Evolutionary conservation across 2,113 vertebrate genomes (phyloP).

Genomic region (Triplophysa dalaica): DNA sequence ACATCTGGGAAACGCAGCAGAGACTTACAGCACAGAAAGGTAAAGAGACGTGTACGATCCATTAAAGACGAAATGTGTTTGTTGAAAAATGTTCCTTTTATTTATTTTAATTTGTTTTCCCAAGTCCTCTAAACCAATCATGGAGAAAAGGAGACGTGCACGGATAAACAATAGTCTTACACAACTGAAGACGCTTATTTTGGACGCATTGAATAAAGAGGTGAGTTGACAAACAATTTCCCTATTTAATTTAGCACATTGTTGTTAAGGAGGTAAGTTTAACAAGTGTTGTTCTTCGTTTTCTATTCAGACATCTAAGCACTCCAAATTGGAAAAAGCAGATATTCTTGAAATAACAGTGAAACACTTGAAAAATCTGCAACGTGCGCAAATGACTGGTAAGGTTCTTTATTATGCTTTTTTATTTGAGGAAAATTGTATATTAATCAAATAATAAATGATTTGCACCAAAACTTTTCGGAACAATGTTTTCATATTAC

Average conservation of each 20-base stretch:
- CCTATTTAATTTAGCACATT: neutral
- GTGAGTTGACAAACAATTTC: conserved; percentile 71
- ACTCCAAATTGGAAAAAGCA: conserved; percentile 95
- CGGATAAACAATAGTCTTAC: conserved; percentile 88
- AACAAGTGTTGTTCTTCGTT: neutral
- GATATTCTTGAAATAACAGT: conserved; percentile 97
- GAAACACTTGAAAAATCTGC: conserved; percentile 90
- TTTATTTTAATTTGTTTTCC: neutral
- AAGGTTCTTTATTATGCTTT: conserved; percentile 49
- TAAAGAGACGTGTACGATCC: conserved; percentile 56
- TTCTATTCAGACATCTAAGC: conserved; percentile 83
- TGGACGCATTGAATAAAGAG: conserved; percentile 90
- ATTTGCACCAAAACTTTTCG: too few relatives aligned
- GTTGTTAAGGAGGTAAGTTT: neutral
- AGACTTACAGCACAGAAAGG: conserved; percentile 84
- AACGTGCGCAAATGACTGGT: conserved; percentile 88
- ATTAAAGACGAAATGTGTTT: neutral
- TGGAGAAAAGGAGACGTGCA: conserved; percentile 88
- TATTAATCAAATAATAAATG: neutral
- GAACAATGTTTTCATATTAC: too few relatives aligned
- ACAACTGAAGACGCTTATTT: conserved; percentile 87
- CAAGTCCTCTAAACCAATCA: conserved; percentile 88
- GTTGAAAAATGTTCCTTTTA: neutral
- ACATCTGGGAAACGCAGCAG: conserved; percentile 82
- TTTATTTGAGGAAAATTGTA: neutral